Conservation (phyloP, 2,113 vertebrate species). For the Ondatra zibethicus region DNA sequence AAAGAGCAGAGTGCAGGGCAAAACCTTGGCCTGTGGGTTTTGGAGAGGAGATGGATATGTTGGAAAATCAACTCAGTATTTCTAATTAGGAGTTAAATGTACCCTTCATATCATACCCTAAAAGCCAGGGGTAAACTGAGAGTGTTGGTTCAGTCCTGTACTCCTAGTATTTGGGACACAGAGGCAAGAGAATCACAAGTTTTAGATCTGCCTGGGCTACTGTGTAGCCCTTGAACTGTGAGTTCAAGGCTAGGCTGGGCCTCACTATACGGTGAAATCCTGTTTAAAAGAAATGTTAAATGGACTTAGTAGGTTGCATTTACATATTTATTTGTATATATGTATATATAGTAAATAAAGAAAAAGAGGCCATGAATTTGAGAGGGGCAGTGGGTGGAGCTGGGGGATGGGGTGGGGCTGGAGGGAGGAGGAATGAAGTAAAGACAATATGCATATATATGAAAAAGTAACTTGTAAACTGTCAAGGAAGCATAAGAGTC, state of each 20-base stretch:
- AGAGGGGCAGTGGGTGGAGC: not conserved
- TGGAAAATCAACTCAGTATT: not conserved
- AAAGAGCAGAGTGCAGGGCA: rapidly evolving
- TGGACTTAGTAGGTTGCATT: not conserved
- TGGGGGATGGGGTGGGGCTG: not conserved
- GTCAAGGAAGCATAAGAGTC: not conserved
- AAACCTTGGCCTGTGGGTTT: rapidly evolving
- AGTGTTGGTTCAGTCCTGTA: not conserved
- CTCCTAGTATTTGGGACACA: not conserved
- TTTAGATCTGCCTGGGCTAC: not conserved
- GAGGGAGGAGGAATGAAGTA: not conserved
- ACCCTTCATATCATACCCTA: not conserved
- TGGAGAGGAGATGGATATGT: not conserved
- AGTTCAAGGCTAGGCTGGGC: too few relatives aligned
- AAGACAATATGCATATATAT: not conserved
- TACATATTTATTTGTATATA: not conserved
- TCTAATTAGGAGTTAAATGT: not conserved
- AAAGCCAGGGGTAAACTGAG: not conserved
- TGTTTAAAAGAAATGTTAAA: not conserved
- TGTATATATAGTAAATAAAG: not conserved
- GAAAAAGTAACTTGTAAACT: not conserved
- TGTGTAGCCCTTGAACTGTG: not conserved
- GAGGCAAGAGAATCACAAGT: not conserved
- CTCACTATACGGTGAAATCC: not conserved
- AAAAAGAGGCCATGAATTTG: not conserved